Evolutionary conservation across 2,113 vertebrate species (phyloP), one percentile per base, ranked within the genome.

Genomic region (Vombatus ursinus): DNA sequence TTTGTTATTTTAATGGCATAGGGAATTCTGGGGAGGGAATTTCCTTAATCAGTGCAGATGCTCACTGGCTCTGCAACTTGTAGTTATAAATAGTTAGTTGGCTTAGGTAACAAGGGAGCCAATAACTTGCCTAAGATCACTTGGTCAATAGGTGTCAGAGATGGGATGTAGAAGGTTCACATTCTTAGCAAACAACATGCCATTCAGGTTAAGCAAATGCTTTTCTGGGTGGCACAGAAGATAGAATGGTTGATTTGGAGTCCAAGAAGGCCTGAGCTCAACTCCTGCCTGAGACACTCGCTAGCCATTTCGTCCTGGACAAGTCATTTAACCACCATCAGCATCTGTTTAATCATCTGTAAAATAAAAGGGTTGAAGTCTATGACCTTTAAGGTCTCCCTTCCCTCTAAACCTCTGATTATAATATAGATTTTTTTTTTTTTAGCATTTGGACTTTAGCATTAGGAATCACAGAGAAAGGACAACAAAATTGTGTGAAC

Each of bases 401-500:
- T 10, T 44, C 16, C 24, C 89, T 90, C 89, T 28, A 50, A 90
- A 31, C 4, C 25, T 48, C 48, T 90, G 47, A 48, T 90, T 48
- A 25, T 90, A 9, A 90, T 25, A 50, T 7, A 25, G 48, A 50
- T 51, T 51, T 12, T 51, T n/a, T n/a, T n/a, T n/a, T n/a, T 51
- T 51, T 51, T 3, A 51, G 51, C 51, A 51, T 51, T 51, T 68
- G 23, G 6, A 3, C 0, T 8, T 0, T 22, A 49, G 48, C 48
- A 0, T n/a, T 8, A 44, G 31, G 14, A 8, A 48, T 23, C 48
- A 14, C 37, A 0, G 0, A 14, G 47, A 47, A 3, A 24, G 54
- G 10, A 23, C 9, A 24, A 31, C 7, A 25, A 6, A 22, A 26
- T 0, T 0, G 1, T 77, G 19, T n/a, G 37, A 23, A 19, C 1